Percentiles rank a stretch among this genome's conserved stretches.
Evolutionary conservation across 1,140 invertebrate genomes (phyloP).

Genomic region (Drosophila pallidifrons): DNA sequence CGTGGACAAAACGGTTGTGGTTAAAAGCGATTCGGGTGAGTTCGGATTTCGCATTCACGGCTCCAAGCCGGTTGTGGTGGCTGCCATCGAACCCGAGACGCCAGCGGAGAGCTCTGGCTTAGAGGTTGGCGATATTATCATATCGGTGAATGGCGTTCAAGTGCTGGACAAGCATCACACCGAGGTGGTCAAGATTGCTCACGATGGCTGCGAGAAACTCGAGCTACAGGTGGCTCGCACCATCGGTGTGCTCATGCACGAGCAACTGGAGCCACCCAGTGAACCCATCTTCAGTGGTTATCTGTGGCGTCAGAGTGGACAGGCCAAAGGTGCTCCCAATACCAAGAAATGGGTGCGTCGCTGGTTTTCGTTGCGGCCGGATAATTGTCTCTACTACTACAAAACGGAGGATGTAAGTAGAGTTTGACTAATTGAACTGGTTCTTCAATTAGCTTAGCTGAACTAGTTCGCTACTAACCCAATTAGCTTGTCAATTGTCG

Average conservation of each 20-base stretch:
- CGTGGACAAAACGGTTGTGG: constrained; percentile 93
- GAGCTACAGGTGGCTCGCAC: constrained; percentile 95
- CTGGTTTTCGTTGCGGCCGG: constrained; percentile 95
- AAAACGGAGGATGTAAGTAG: constrained; percentile 92
- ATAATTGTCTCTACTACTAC: constrained; percentile 98
- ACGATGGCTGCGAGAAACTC: constrained; percentile 93
- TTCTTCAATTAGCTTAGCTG: not conserved
- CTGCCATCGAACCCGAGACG: constrained; percentile 96
- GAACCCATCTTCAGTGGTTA: constrained; percentile 91
- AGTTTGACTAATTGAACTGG: not conserved
- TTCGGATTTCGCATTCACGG: constrained; percentile 98
- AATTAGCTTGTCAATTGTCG: not conserved
- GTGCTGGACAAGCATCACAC: constrained; percentile 96
- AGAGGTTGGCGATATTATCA: constrained; percentile 97
- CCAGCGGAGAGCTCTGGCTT: constrained; percentile 95
- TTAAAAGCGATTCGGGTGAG: constrained; percentile 93
- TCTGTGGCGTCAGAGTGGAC: constrained; percentile 90
- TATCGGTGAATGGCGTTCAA: constrained; percentile 95
- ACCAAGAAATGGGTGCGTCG: constrained; percentile 93
- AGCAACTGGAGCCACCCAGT: constrained; percentile 87
- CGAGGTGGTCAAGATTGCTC: constrained; percentile 97
- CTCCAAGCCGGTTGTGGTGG: constrained; percentile 97
- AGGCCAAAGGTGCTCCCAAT: constrained; percentile 86
- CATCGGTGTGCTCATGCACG: constrained; percentile 90
- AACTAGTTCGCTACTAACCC: not conserved